Base-by-base conservation (phyloP, 2,888 invertebrate genomes). In the Flexamia atlantica region DNA sequence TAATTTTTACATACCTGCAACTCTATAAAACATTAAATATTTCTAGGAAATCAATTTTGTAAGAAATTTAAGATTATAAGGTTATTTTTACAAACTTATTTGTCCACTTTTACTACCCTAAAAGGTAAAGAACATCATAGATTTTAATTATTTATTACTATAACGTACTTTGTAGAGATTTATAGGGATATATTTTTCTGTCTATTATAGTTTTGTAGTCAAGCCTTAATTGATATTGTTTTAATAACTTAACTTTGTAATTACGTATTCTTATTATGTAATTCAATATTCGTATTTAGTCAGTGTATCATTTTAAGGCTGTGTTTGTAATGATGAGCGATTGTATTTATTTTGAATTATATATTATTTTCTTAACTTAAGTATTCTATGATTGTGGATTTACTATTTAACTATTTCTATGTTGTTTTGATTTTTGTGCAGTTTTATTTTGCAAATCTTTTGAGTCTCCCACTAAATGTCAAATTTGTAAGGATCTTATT, bases 251-350 rank as follows among this genome's bases (percentile, higher is more conserved):
- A 4, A 25, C 64, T 10, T 64, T 64, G 28, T 64, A 53, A 20
- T 57, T 57, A 57, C 23, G 57, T 64, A 64, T 17, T 20, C 23
- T 12, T n/a, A 60, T 23, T 60, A 25, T 3, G 20, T 64, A 25
- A 64, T 30, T 28, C 2, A 20, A 28, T 64, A 64, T 28, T 64
- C 17, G 17, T 64, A 64, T 28, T 23, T 53, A 53, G 64, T 64
- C 14, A 23, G 28, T 53, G 23, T 64, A 28, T 64, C 30, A 64
- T 10, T 64, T 64, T 64, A 28, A 64, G 64, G 64, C 64, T 64
- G 64, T 64, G 64, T 64, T 64, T 64, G 28, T 64, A 64, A 17
- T 25, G 14, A 5, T 25, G 9, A 64, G 14, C 30, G 17, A 30
- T 28, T 64, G 28, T 7, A 57, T 57, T 57, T 57, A 57, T 57